Evolutionary conservation across 2,888 invertebrate species (phyloP), one percentile per base, ranked within the genome.

Genomic region (Pristionchus arcanus): DNA sequence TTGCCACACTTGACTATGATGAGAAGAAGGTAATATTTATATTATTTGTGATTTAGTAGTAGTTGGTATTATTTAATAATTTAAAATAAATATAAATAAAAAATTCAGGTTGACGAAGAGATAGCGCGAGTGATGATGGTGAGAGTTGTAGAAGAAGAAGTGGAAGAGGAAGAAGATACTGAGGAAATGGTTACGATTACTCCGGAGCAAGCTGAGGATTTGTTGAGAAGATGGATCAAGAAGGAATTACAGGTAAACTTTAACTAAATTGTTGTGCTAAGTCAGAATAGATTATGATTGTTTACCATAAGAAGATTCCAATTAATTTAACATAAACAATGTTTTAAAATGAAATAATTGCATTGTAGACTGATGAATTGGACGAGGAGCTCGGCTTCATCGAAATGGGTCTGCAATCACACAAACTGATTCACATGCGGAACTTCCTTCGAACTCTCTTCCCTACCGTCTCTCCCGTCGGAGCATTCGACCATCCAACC

Each of bases 341-440:
- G n/a, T n/a, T n/a, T n/a, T n/a, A n/a, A n/a, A n/a, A n/a, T n/a
- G n/a, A n/a, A n/a, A n/a, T n/a, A n/a, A n/a, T n/a, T n/a, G n/a
- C n/a, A 42, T 91, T 91, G 84, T 91, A 92, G 37, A 91, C 91
- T 90, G 91, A 91, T 4, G 92, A 93, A 19, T 77, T 93, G 37
- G 92, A 93, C 37, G 91, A 91, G 37, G 91, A 91, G 2, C 89
- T 91, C 19, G 92, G 92, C 16, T 92, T 93, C 90, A 91, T 93
- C 31, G 92, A 93, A 83, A 90, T 93, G 19, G 92, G 92, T 15
- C 85, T 93, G n/a, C 90, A 91, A n/a, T 93, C 92, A 0, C 91
- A 92, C 66, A 92, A 92, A 83, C 91, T 92, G 11, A 91, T 92
- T 13, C 90, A 91, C 83, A 89, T 93, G n/a, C 87, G 92, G 63